Percentiles rank a stretch among this genome's conserved stretches.
Evolutionary conservation across 23 tunicate genomes (phyloP).

Genomic region (Ascidia mentula): DNA sequence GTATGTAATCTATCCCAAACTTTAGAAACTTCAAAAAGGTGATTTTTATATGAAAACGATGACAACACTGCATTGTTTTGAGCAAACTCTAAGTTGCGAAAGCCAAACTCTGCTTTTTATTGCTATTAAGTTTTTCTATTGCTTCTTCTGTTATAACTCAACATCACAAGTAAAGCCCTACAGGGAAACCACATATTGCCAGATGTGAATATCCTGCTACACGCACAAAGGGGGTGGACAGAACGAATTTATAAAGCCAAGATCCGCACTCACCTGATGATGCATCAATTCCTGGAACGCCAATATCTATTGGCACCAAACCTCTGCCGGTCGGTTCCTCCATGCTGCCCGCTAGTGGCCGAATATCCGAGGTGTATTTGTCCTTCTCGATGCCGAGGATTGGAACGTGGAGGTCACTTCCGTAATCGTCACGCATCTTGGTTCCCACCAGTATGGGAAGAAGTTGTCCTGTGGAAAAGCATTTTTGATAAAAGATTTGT

Average conservation of each 20-base stretch:
- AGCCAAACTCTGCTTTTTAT: too few species aligned
- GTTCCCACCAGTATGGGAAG: slow-evolving; percentile 92
- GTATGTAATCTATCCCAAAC: too few species aligned
- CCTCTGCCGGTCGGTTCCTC: slow-evolving; percentile 78
- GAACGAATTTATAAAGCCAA: too few species aligned
- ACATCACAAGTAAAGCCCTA: too few species aligned
- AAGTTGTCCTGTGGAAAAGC: slow-evolving; percentile 68
- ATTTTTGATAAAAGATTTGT: too few species aligned
- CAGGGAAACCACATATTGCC: too few species aligned
- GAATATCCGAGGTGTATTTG: slow-evolving; percentile 47
- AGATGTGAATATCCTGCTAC: too few species aligned
- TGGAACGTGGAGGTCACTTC: slow-evolving; percentile 57
- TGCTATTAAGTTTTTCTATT: too few species aligned
- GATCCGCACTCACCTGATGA: slow-evolving; percentile 78
- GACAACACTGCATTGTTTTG: too few species aligned
- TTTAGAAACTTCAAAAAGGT: not conserved
- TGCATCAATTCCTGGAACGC: slow-evolving; percentile 61
- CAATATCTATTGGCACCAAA: slow-evolving; percentile 72
- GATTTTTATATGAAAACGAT: not conserved
- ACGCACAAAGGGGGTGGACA: too few species aligned
- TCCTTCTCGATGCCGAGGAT: slow-evolving; percentile 77
- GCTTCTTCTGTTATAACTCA: too few species aligned
- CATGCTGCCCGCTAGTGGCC: slow-evolving; percentile 90
- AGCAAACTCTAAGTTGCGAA: too few species aligned
- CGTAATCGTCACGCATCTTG: slow-evolving; percentile 63